phyloP scores from a whole-genome alignment of 2,888 invertebrate species.

The Meiosimyza platycephala region DNA sequence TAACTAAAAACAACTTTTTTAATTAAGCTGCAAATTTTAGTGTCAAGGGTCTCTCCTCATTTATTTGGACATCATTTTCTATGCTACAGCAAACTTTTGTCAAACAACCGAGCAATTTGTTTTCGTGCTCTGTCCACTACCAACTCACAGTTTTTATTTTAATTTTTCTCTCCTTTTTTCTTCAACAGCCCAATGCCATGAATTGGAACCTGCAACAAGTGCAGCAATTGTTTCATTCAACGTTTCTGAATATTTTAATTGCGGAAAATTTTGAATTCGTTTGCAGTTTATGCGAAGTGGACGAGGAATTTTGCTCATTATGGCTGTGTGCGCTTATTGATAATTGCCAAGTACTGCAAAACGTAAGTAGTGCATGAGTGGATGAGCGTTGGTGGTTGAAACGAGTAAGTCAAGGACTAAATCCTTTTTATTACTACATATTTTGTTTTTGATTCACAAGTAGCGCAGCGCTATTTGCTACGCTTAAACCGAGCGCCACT shows the following conservation, averaged over 20 bases:
- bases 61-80: not conserved
- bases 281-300: slow-evolving; percentile 61
- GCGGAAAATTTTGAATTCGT: slow-evolving; percentile 63
- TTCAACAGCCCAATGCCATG: slow-evolving; percentile 52
- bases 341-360: slow-evolving; percentile 56
- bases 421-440: not conserved
- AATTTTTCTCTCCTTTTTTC: not conserved
- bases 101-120: no score
- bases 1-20: slow-evolving; percentile 30
- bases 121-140: not conserved
- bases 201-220: slow-evolving; percentile 63
- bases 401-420: not conserved
- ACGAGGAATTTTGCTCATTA: slow-evolving; percentile 61
- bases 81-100: no score
- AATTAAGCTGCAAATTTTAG: slow-evolving; percentile 33
- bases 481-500: not conserved
- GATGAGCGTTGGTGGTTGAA: not conserved
- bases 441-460: slow-evolving; percentile 46
- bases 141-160: slow-evolving; percentile 1
- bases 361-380: slow-evolving; percentile 52
- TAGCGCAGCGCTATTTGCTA: not conserved
- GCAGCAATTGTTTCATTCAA: slow-evolving; percentile 57
- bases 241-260: slow-evolving; percentile 63
- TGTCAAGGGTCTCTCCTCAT: slow-evolving; percentile 8
- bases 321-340: slow-evolving; percentile 58